These are phyloP conservation scores for Drosophila algonquin DNA, from an alignment of 2,888 invertebrate genomes.

Conservation along the genomic window DNA sequence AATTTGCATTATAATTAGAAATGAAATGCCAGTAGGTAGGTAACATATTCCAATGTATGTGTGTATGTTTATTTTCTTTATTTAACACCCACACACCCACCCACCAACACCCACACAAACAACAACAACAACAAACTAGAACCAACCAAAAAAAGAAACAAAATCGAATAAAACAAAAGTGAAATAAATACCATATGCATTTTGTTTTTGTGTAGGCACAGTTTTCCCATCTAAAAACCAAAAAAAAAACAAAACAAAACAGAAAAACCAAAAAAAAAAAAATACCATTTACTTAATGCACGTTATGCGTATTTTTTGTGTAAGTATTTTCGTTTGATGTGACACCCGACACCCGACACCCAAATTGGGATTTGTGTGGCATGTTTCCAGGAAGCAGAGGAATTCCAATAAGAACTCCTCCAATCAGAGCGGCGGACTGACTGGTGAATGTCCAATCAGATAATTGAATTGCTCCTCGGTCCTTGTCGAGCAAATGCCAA, in stretches of 20 bases:
- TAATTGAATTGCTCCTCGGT: too few relatives aligned
- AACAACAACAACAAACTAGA: conserved; percentile 12
- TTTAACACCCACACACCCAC: conserved; percentile 13
- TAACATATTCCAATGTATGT: background rate
- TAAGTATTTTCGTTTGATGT: conserved; percentile 40
- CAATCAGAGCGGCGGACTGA: too few relatives aligned
- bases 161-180: background rate
- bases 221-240: conserved; percentile 26
- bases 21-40: conserved; percentile 60
- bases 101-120: too few relatives aligned
- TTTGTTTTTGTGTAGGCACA: conserved; percentile 42
- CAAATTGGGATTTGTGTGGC: conserved; percentile 16
- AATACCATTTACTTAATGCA: conserved; percentile 23
- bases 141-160: conserved; percentile 21
- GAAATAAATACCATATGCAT: conserved; percentile 28
- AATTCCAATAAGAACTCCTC: background rate
- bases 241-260: conserved; percentile 2
- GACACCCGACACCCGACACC: conserved; percentile 4
- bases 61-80: conserved; percentile 28
- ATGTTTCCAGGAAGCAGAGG: conserved; percentile 14
- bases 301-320: conserved; percentile 22
- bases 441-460: too few relatives aligned
- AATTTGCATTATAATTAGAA: conserved; percentile 34
- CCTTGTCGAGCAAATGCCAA: conserved; percentile 1
- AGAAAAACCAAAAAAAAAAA: background rate